A percentile compares a stretch with the other conserved stretches of the same genome.
phyloP scores from a whole-genome alignment of 2,797 vertebrate genomes.

The Ptychobarbus kaznakovi region DNA sequence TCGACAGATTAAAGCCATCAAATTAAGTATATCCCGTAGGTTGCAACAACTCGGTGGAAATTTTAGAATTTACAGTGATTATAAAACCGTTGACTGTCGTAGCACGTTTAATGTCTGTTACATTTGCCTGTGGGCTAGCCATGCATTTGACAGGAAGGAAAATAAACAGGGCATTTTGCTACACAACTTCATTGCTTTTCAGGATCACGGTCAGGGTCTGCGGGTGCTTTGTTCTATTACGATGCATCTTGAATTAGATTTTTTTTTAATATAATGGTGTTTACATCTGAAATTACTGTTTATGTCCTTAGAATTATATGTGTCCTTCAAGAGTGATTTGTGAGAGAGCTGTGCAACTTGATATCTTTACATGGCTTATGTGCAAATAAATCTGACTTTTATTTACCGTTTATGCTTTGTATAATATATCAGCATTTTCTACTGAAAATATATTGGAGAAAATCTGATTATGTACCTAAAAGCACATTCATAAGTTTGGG shows the following conservation, averaged over 20 bases:
- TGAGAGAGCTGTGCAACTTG: neutral
- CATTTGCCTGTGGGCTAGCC: neutral
- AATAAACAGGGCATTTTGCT: neutral
- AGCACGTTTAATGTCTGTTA: neutral
- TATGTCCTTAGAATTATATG: neutral
- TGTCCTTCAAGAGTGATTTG: neutral
- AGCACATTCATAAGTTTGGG: neutral
- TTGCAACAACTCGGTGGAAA: neutral
- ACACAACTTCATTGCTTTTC: neutral
- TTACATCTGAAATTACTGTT: neutral
- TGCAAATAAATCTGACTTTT: neutral
- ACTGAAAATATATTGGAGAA: neutral
- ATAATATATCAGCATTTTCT: neutral
- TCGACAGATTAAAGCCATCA: neutral
- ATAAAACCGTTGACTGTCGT: slow-evolving; percentile 16
- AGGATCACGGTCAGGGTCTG: neutral
- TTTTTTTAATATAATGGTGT: too few species aligned
- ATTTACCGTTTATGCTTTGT: neutral
- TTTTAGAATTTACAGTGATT: neutral
- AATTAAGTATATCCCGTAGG: neutral
- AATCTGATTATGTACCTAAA: neutral
- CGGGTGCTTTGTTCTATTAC: neutral
- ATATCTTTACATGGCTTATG: neutral
- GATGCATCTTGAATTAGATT: neutral
- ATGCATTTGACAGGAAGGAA: neutral